Base-by-base conservation (phyloP, 2,888 invertebrate species). In the Rhingia rostrata region DNA sequence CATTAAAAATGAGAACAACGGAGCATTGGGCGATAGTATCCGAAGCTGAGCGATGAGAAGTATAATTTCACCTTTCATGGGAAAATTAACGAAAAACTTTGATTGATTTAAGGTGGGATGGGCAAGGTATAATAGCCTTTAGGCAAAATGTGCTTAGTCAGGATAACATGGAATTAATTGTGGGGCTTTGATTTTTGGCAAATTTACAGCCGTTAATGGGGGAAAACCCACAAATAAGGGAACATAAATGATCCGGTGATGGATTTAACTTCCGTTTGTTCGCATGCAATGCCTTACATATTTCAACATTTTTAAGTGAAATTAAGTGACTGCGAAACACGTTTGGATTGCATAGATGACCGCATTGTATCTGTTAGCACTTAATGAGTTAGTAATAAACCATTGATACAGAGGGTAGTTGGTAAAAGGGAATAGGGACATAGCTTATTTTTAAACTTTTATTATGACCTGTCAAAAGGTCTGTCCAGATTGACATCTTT, bases 1-100 rank as follows among this genome's bases (percentile, higher is more conserved):
- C 49, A 51, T 33, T 33, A 35, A 41, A 60, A 51, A 60, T 70
- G 51, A 51, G 70, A 22, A 43, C 51, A 60, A 60, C 33, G 49
- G 32, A 22, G 2, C 22, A n/a, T 33, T 14, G 10, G 37, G 14
- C 30, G 14, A 33, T 37, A 6, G 4, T 35, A n/a, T 10, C 35
- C 12, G 5, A n/a, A 7, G 32, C 7, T 2, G 10, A 6, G 6
- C 30, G 9, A 12, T 33, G 53, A 66, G 33, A 41, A 6, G 41
- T 10, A 66, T 66, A 53, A 41, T 53, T 66, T 43, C 14, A 14
- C 33, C 53, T 64, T 39, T 49, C 37, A 49, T n/a, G 30, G 61
- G 14, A 35, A 22, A 35, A 33, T 4, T 14, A 22, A n/a, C 35
- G 35, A 12, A 12, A 30, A 12, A 45, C 30, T 56, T 47, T 56